Conservation (phyloP, 2,797 vertebrate genomes). For the Margarornis squamiger region DNA sequence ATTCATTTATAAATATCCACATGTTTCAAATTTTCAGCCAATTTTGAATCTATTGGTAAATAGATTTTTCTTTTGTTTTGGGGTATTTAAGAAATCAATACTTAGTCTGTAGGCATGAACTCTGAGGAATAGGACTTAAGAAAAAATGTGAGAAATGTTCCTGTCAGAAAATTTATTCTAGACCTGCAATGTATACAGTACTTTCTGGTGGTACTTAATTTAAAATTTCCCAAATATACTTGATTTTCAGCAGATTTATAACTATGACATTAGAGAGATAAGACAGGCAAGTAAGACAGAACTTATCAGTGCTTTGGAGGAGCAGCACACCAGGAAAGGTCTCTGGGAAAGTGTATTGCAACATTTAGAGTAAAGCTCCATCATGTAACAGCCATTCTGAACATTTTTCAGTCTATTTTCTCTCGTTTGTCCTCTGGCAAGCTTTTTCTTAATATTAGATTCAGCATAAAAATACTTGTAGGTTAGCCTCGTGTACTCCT, state of each 20-base stretch:
- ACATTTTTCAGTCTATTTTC: not conserved
- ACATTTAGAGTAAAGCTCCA: not conserved
- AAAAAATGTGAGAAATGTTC: not conserved
- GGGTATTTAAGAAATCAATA: not conserved
- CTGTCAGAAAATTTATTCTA: not conserved
- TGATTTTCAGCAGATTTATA: not conserved
- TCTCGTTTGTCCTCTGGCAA: not conserved
- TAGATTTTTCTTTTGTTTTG: not conserved
- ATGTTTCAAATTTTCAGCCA: not conserved
- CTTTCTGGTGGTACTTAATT: not conserved
- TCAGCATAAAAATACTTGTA: not conserved
- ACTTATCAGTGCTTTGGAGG: not conserved
- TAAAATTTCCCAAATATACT: not conserved
- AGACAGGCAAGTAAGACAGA: not conserved
- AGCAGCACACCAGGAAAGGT: not conserved
- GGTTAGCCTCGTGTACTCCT: not conserved
- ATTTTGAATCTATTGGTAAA: not conserved
- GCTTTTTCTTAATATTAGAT: not conserved
- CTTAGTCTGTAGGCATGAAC: not conserved
- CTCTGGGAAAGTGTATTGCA: not conserved
- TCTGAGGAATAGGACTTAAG: not conserved
- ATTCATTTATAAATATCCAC: not conserved
- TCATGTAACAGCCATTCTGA: not conserved
- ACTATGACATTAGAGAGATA: not conserved
- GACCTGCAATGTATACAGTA: not conserved